Base-by-base conservation (phyloP, 2,888 invertebrate genomes). In the Acanthopleura granulata region DNA sequence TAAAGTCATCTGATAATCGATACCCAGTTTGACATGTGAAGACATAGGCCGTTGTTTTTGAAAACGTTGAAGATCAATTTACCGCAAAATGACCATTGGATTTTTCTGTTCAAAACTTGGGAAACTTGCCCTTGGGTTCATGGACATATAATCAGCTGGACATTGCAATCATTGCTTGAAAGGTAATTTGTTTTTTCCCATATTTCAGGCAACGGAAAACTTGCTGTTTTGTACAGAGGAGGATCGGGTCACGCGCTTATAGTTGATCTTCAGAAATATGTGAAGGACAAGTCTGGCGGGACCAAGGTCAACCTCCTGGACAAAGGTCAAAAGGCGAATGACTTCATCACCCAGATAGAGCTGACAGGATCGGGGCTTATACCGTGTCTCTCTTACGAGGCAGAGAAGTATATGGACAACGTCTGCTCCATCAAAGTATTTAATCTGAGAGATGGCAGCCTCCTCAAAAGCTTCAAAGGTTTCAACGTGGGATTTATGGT, bases 401-500 rank as follows among this genome's bases (percentile, higher is more conserved):
- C 25, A 12, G 62, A 62, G 11, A 62, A 62, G 22, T 22, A 62
- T 22, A 14, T 18, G 25, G 62, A 62, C 22, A 62, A 62, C 25
- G 22, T 62, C 62, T 62, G 62, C 62, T 62, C n/a, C 16, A n/a
- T 62, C 25, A 62, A 62, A 62, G 62, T 62, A 62, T 62, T n/a
- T 22, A 22, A 22, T 22, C 22, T 62, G 62, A 22, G 22, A 22
- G 22, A 14, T 15, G 62, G 62, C 15, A 62, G 22, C 11, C 62
- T 62, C 22, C 62, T 62, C 62, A 62, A 62, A 22, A n/a, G 16
- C 25, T 22, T n/a, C 62, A 18, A 14, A n/a, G 62, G 62, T 62
- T 62, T 62, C 22, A 22, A 62, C 25, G 25, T 62, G 15, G 62
- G 62, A 22, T 62, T 62, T 62, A 12, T 15, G 14, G 62, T 62